phyloP scores from a whole-genome alignment of 2,888 invertebrate genomes.

The Epiblema foenella region DNA sequence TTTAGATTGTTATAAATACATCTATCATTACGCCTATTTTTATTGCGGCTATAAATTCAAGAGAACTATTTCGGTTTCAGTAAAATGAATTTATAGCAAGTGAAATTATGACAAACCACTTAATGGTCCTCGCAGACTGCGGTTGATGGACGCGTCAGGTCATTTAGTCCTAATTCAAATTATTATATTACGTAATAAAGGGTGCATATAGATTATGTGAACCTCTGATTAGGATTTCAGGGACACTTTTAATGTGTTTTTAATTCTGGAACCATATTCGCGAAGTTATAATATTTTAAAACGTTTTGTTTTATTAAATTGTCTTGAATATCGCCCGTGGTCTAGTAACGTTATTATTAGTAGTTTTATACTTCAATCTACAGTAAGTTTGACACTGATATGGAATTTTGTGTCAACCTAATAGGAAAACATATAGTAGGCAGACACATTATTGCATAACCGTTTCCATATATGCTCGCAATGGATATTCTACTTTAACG shows the following conservation, averaged over 20 bases:
- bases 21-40: neutral
- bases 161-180: neutral
- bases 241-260: too few relatives aligned
- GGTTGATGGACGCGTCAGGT: neutral
- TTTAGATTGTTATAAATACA: neutral
- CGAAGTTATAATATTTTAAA: neutral
- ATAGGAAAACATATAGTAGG: too few relatives aligned
- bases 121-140: neutral
- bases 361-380: too few relatives aligned
- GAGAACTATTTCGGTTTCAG: neutral
- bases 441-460: too few relatives aligned
- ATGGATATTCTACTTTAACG: too few relatives aligned
- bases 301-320: too few relatives aligned
- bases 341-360: too few relatives aligned
- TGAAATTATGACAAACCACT: neutral
- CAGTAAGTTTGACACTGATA: too few relatives aligned
- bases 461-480: too few relatives aligned
- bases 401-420: too few relatives aligned
- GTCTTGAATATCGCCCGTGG: too few relatives aligned
- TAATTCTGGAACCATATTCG: neutral
- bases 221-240: neutral
- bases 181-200: conserved; percentile 10
- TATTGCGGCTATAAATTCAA: neutral
- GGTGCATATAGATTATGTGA: neutral
- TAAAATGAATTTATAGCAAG: conserved; percentile 2